phyloP scores from a whole-genome alignment of 1,140 invertebrate species.

The Planococcus citri region DNA sequence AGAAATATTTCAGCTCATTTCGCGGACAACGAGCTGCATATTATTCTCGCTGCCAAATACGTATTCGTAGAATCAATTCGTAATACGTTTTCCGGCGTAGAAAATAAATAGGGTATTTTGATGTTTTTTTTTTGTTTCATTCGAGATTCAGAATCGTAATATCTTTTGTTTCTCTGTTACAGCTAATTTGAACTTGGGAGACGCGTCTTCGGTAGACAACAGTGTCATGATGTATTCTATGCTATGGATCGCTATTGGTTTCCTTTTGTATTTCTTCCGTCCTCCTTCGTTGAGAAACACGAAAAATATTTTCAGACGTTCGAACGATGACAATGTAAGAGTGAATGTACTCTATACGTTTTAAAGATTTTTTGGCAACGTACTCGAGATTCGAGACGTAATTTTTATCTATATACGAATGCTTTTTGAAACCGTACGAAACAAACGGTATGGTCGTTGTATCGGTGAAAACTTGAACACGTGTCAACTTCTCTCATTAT shows the following conservation, averaged over 20 bases:
- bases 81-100: not conserved
- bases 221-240: slow-evolving; percentile 11
- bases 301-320: not conserved
- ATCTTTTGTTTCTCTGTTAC: not conserved
- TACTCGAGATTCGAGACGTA: not conserved
- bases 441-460: no score
- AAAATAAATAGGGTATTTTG: no score
- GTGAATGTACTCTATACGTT: not conserved
- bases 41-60: not conserved
- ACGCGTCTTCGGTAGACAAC: not conserved
- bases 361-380: slow-evolving; percentile 9
- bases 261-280: slow-evolving; percentile 11
- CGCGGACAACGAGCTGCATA: not conserved
- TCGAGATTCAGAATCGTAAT: no score
- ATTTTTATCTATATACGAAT: not conserved
- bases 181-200: not conserved
- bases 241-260: slow-evolving; percentile 7
- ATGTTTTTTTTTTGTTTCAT: no score
- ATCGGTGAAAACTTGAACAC: no score
- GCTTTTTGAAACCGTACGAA: no score
- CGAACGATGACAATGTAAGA: not conserved
- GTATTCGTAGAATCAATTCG: not conserved
- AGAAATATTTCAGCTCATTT: no score
- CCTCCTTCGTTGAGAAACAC: not conserved
- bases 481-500: no score